Evolutionary conservation across 2,888 invertebrate species (phyloP).

Genomic region (Synergus itoensis): DNA sequence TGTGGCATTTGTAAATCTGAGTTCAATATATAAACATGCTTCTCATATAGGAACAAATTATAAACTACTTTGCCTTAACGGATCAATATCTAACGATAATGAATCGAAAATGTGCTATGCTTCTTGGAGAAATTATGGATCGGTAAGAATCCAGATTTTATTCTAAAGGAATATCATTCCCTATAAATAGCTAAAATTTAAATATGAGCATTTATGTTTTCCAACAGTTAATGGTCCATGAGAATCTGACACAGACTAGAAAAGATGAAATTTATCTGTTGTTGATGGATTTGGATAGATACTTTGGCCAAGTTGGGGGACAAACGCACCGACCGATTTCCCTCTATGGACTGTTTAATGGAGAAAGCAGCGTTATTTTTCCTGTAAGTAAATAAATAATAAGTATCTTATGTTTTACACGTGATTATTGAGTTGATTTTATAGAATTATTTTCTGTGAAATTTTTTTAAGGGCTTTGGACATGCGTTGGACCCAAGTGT

Average conservation of each 20-base stretch:
- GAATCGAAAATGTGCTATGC: slow-evolving; percentile 25
- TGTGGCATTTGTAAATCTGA: slow-evolving; percentile 87
- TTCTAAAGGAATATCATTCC: not conserved
- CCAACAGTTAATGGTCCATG: slow-evolving; percentile 82
- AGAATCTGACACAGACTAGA: slow-evolving; percentile 80
- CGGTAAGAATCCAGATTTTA: not conserved
- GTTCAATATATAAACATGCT: slow-evolving; percentile 81
- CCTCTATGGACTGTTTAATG: slow-evolving; percentile 85
- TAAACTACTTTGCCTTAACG: slow-evolving; percentile 68
- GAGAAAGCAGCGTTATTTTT: slow-evolving; percentile 83
- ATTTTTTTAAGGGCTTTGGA: not conserved
- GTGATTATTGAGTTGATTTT: not conserved
- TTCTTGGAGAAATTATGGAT: not conserved
- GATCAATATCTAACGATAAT: slow-evolving; percentile 46
- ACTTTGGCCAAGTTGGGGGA: slow-evolving; percentile 83
- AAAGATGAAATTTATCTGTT: slow-evolving; percentile 85
- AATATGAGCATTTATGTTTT: not conserved
- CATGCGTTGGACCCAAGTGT: too few relatives aligned
- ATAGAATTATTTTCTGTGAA: too few relatives aligned
- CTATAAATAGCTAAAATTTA: not conserved
- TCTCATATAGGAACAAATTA: slow-evolving; percentile 67
- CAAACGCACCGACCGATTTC: slow-evolving; percentile 80
- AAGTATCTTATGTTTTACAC: not conserved
- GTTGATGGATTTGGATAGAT: slow-evolving; percentile 84
- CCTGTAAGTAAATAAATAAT: slow-evolving; percentile 70